These are phyloP conservation scores for Mustela lutreola DNA, from an alignment of 2,113 vertebrate species.

Conservation along the genomic window DNA sequence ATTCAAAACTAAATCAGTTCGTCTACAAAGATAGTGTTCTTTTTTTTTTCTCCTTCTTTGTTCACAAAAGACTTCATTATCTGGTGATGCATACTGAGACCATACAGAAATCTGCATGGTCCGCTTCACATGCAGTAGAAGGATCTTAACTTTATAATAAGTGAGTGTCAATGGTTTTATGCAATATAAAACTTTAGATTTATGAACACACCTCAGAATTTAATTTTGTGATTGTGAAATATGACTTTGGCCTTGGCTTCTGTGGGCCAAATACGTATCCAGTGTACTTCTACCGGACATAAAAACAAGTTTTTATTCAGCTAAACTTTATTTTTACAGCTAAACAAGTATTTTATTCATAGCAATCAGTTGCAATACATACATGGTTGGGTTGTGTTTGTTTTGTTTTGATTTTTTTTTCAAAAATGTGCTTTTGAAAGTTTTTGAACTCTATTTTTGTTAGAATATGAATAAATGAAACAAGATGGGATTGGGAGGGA, in stretches of 20 bases:
- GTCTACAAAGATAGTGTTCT: not conserved
- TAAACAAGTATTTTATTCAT: not conserved
- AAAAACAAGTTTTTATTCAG: not conserved
- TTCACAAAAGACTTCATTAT: slow-evolving; percentile 96
- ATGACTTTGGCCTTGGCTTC: not conserved
- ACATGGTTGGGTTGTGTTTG: not conserved
- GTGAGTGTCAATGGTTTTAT: slow-evolving; percentile 93
- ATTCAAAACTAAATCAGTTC: not conserved
- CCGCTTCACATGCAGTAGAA: slow-evolving; percentile 92
- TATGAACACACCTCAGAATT: not conserved
- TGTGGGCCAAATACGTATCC: not conserved
- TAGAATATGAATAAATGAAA: not conserved
- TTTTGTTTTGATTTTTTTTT: not conserved
- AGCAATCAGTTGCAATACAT: not conserved
- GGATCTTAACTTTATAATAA: slow-evolving; percentile 93
- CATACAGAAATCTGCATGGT: slow-evolving; percentile 93
- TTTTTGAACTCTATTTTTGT: not conserved
- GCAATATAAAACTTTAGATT: slow-evolving; percentile 91
- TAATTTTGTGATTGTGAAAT: not conserved
- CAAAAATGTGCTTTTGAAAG: not conserved
- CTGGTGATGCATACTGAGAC: slow-evolving; percentile 93
- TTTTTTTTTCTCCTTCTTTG: slow-evolving; percentile 77
- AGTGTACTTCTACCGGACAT: not conserved
- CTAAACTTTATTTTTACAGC: not conserved
- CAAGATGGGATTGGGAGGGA: too few relatives aligned